Evolutionary conservation across 37 sponge, comb jelly and placozoan species (phyloP), one percentile per base, ranked within the genome.

Genomic region (Geodia barretti): DNA sequence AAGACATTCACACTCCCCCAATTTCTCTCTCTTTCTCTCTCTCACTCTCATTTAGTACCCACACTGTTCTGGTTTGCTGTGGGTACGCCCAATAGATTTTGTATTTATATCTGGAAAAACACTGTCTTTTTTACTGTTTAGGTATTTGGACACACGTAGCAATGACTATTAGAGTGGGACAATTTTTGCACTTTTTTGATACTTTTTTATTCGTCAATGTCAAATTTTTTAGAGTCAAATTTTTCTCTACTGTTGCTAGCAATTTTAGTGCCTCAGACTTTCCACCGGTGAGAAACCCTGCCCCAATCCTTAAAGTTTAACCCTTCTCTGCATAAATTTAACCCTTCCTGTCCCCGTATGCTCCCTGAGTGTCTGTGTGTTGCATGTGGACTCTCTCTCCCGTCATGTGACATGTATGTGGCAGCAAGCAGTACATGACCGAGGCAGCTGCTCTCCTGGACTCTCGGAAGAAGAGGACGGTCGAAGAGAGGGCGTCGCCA

Each of bases 391-490:
- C n/a, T n/a, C n/a, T n/a, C n/a, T n/a, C n/a, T n/a, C n/a, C n/a
- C n/a, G n/a, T n/a, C n/a, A n/a, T n/a, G n/a, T n/a, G n/a, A n/a
- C n/a, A n/a, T n/a, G n/a, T n/a, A n/a, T n/a, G n/a, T 47, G 14
- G 54, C 71, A 79, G 80, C 73, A 78, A 79, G 79, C 80, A 73
- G 28, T 71, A 79, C 25, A 41, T 86, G 19, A 31, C 73, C 62
- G 79, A 86, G 61, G 79, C 79, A 64, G 86, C 60, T 29, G 86
- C 79, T 20, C 29, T 79, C n/a, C 72, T 84, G 39, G 71, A 70
- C 41, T 54, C 70, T 2, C 62, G 71, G 20, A 84, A 70, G 70
- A 84, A 58, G 70, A 84, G 68, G 71, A 81, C 65, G 31, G 73
- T 79, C 2, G 79, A 81, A 72, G 33, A 64, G 54, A 47, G 54